phyloP scores from a whole-genome alignment of 2,888 invertebrate genomes.

The Helleia helle region DNA sequence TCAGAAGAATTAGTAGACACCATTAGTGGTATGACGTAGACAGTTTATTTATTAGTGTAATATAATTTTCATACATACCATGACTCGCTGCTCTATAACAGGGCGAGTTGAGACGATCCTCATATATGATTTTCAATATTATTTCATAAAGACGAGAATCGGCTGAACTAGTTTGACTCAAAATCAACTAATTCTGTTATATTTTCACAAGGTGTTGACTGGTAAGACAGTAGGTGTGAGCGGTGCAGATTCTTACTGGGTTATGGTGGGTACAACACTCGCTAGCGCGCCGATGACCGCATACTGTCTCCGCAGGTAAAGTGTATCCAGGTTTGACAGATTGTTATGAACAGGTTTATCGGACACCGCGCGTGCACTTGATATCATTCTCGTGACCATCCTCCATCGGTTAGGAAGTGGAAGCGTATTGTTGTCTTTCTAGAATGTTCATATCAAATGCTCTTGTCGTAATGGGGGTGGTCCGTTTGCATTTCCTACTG shows the following conservation, averaged over 20 bases:
- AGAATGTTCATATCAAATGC: conserved; percentile 7
- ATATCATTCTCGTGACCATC: conserved; percentile 62
- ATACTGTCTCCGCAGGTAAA: conserved; percentile 59
- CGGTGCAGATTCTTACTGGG: too few species aligned
- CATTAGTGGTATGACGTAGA: conserved; percentile 55
- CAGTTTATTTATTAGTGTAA: conserved; percentile 42
- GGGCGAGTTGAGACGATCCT: conserved; percentile 58
- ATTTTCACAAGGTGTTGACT: conserved; percentile 74
- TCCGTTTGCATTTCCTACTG: conserved; percentile 70
- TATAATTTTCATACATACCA: conserved; percentile 49
- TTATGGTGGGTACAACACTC: conserved; percentile 60
- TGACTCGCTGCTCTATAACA: conserved; percentile 49
- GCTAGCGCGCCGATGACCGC: conserved; percentile 52
- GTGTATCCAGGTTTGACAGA: conserved; percentile 64
- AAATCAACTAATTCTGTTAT: conserved; percentile 73
- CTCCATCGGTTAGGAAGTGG: conserved; percentile 66
- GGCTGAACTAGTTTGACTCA: conserved; percentile 60
- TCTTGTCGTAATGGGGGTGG: conserved; percentile 24
- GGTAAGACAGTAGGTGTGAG: conserved; percentile 73
- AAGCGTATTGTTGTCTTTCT: conserved; percentile 31
- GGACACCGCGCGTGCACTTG: conserved; percentile 52
- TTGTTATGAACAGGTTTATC: conserved; percentile 51
- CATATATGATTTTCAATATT: conserved; percentile 45
- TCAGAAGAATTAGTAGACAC: conserved; percentile 49
- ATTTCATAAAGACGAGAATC: conserved; percentile 40